phyloP scores from a whole-genome alignment of 64 coral and sea anemone species.

The Porites australiensis region DNA sequence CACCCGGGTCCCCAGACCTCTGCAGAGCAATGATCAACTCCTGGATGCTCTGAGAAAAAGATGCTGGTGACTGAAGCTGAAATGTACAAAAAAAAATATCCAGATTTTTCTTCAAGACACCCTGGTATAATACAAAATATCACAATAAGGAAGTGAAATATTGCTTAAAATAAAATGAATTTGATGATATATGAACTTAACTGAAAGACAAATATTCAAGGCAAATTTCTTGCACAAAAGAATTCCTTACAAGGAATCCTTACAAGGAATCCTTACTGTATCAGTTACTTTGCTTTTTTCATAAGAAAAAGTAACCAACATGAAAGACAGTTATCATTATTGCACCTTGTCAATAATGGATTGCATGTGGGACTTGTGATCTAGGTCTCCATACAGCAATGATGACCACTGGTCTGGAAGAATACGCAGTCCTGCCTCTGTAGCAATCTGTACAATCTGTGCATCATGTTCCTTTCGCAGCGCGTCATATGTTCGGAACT shows the following conservation, averaged over 20 bases:
- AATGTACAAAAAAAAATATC: slow-evolving; percentile 3
- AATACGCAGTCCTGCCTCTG: slow-evolving; percentile 95
- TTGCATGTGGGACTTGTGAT: slow-evolving; percentile 99
- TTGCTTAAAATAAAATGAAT: too few species aligned
- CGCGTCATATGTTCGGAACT: slow-evolving; percentile 98
- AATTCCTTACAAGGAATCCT: too few species aligned
- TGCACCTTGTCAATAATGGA: slow-evolving; percentile 98
- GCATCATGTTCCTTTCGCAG: slow-evolving; percentile 97
- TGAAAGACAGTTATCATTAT: background rate
- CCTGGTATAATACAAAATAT: background rate
- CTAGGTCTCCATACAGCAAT: slow-evolving; percentile 92
- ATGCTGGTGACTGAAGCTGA: slow-evolving; percentile 93
- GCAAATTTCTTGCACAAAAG: too few species aligned
- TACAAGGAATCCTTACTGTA: too few species aligned
- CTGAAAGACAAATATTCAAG: too few species aligned
- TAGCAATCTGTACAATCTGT: slow-evolving; percentile 98
- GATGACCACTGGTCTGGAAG: slow-evolving; percentile 99
- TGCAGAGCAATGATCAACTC: slow-evolving; percentile 94
- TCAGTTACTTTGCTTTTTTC: too few species aligned
- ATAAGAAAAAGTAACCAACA: background rate
- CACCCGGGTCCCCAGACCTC: slow-evolving; percentile 93
- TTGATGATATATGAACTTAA: too few species aligned
- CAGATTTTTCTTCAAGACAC: background rate
- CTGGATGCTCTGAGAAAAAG: slow-evolving; percentile 94
- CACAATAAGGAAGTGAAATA: too few species aligned